These are phyloP conservation scores for Palaemon carinicauda DNA, from an alignment of 1,140 invertebrate genomes.

Conservation along the genomic window DNA sequence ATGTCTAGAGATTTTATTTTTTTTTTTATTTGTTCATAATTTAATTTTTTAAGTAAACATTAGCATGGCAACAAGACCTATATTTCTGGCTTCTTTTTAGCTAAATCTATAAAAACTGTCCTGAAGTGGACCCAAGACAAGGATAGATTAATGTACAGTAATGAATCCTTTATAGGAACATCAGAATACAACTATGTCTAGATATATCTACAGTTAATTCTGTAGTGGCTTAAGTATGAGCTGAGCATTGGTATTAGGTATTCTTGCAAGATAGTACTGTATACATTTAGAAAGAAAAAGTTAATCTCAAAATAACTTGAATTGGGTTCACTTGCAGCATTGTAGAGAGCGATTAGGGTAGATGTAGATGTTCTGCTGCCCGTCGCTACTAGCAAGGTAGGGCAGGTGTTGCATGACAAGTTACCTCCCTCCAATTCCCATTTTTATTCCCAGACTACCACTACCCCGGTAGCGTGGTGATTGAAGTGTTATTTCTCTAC, in stretches of 20 bases:
- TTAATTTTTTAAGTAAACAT: neutral
- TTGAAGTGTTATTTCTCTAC: too few species aligned
- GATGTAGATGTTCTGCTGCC: slow-evolving; percentile 61
- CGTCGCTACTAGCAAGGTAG: slow-evolving; percentile 59
- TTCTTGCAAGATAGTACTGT: neutral
- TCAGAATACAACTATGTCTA: too few species aligned
- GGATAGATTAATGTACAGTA: neutral
- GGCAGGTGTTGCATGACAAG: slow-evolving; percentile 24
- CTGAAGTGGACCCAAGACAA: neutral
- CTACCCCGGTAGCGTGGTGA: neutral
- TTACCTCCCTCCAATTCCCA: neutral
- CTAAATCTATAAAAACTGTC: neutral
- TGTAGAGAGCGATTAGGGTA: slow-evolving; percentile 57
- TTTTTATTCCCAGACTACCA: neutral
- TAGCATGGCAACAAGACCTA: neutral
- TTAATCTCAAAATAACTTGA: slow-evolving; percentile 19
- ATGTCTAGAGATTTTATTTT: too few species aligned
- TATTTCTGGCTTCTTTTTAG: neutral
- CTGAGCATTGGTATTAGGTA: too few species aligned
- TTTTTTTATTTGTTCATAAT: neutral
- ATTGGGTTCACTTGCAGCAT: slow-evolving; percentile 51
- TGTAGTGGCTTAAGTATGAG: too few species aligned
- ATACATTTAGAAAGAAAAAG: neutral
- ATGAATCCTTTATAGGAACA: too few species aligned
- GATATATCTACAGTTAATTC: too few species aligned